Evolutionary conservation across 2,797 vertebrate species (phyloP).

Genomic region (Leuciscus waleckii): DNA sequence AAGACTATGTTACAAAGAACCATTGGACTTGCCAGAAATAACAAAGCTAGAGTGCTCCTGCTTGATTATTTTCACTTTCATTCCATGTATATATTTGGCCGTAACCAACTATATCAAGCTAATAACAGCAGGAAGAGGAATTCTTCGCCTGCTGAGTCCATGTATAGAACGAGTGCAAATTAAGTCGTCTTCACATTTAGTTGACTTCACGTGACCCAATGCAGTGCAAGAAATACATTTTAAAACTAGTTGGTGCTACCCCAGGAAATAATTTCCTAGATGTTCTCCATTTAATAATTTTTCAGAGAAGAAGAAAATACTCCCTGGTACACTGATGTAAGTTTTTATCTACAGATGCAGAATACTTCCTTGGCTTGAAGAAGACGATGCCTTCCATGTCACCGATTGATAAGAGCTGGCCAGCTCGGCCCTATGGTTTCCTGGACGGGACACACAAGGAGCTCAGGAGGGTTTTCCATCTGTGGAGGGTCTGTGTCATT

Average conservation of each 20-base stretch:
- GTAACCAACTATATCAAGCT: background rate
- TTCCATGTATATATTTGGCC: background rate
- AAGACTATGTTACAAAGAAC: too few species aligned
- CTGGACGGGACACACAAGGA: constrained; percentile 89
- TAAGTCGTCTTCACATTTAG: background rate
- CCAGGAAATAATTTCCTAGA: background rate
- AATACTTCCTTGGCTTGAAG: constrained; percentile 96
- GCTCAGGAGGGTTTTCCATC: constrained; percentile 91
- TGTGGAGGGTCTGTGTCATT: constrained; percentile 88
- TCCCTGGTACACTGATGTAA: background rate
- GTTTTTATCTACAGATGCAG: constrained; percentile 81
- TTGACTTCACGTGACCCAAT: background rate
- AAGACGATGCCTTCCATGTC: constrained; percentile 90
- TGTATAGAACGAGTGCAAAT: background rate
- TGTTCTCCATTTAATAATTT: background rate
- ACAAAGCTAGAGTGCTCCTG: background rate
- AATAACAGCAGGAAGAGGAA: background rate
- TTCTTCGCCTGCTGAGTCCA: background rate
- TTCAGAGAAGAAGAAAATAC: background rate
- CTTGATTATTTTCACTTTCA: background rate
- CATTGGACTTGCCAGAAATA: too few species aligned
- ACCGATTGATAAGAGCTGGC: constrained; percentile 93
- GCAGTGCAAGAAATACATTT: background rate
- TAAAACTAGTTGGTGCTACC: background rate
- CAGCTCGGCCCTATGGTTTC: constrained; percentile 87